phyloP scores from a whole-genome alignment of 2,113 vertebrate species.

The Microtus oregoni region DNA sequence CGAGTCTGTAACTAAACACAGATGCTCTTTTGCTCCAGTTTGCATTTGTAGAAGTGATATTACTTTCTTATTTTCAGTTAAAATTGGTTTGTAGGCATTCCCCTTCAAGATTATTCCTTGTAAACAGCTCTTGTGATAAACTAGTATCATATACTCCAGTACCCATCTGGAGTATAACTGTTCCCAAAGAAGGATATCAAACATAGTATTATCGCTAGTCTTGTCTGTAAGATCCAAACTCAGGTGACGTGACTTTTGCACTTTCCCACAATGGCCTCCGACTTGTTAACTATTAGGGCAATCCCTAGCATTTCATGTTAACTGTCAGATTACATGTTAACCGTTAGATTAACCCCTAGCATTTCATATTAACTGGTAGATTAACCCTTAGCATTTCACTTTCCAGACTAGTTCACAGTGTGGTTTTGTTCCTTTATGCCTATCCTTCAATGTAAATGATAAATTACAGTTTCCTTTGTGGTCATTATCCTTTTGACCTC shows the following conservation, averaged over 20 bases:
- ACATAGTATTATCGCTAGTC: neutral
- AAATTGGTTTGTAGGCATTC: neutral
- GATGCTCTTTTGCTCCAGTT: neutral
- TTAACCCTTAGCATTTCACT: neutral
- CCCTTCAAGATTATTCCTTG: neutral
- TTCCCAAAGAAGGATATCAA: neutral
- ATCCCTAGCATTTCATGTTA: neutral
- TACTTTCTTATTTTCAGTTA: neutral
- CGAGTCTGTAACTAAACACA: neutral
- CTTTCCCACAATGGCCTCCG: neutral
- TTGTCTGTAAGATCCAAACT: neutral
- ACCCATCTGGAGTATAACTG: neutral
- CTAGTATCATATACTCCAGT: neutral
- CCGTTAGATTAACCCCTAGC: neutral
- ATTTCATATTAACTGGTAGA: neutral
- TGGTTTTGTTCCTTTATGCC: neutral
- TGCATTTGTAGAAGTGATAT: neutral
- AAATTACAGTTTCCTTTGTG: constrained; percentile 8
- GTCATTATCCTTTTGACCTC: neutral
- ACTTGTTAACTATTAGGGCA: neutral
- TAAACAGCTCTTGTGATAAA: neutral
- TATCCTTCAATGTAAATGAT: neutral
- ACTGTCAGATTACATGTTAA: neutral
- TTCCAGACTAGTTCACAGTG: neutral
- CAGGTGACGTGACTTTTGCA: neutral